Conservation (phyloP, 1,140 invertebrate species). For the Atta cephalotes region DNA sequence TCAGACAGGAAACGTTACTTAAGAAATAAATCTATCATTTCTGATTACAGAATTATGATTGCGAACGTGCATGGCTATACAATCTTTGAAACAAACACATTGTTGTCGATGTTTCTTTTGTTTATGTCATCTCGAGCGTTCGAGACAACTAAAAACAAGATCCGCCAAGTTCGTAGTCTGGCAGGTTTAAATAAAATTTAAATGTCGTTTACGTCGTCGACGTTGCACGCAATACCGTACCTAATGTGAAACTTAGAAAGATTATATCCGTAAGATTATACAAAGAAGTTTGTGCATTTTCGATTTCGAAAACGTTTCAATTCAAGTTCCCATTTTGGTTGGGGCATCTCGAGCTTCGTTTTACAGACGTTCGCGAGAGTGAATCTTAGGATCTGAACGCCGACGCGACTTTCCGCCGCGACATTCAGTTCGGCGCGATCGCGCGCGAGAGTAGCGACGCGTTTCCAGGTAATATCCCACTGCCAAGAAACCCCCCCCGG, state of each 20-base stretch:
- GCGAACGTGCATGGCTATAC: not conserved
- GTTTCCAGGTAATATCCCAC: constrained; percentile 69
- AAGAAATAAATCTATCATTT: not conserved
- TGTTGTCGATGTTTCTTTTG: constrained; percentile 21
- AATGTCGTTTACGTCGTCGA: constrained; percentile 34
- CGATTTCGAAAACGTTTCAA: not conserved
- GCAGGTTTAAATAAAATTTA: constrained; percentile 41
- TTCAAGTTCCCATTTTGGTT: not conserved
- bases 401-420: constrained; percentile 10
- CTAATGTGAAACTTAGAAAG: not conserved
- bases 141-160: constrained; percentile 14
- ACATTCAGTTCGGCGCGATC: constrained; percentile 36
- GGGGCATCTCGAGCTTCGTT: constrained; percentile 2
- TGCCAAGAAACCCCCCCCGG: constrained; percentile 79
- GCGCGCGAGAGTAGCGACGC: constrained; percentile 57
- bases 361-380: not conserved
- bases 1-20: no score
- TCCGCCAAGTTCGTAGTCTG: constrained; percentile 36
- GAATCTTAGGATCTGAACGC: not conserved
- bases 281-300: not conserved
- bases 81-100: constrained; percentile 3
- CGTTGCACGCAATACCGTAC: not conserved
- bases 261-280: not conserved
- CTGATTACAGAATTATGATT: not conserved
- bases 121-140: constrained; percentile 25